These are phyloP conservation scores for Solenopsis invicta DNA, from an alignment of 1,140 invertebrate genomes.

Conservation along the genomic window DNA sequence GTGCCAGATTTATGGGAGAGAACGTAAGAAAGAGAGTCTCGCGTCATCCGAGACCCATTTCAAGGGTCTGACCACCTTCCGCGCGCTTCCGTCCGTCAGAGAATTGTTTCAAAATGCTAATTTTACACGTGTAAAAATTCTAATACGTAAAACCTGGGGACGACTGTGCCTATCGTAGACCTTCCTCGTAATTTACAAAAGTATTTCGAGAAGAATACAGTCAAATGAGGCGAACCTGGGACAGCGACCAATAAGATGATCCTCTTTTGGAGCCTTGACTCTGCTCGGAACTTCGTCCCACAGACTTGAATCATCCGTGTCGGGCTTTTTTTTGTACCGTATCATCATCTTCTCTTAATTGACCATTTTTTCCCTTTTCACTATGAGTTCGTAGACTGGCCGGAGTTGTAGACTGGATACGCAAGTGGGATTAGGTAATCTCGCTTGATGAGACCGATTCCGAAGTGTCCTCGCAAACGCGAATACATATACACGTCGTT, in stretches of 20 bases:
- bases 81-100: background rate
- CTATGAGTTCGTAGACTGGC: background rate
- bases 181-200: background rate
- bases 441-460: background rate
- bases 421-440: constrained; percentile 38
- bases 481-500: background rate
- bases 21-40: background rate
- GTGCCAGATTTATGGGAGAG: constrained; percentile 23
- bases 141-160: background rate
- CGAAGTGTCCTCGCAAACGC: background rate
- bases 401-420: background rate
- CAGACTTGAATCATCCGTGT: background rate
- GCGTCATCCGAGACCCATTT: background rate
- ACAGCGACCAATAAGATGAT: background rate
- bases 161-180: background rate
- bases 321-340: background rate
- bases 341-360: constrained; percentile 17
- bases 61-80: background rate
- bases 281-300: no score
- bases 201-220: background rate
- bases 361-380: background rate
- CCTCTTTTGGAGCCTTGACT: background rate
- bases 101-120: constrained; percentile 18
- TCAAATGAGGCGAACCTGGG: background rate
- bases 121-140: background rate